Conservation (phyloP, 2,113 vertebrate genomes). For the Eurypyga helias region DNA sequence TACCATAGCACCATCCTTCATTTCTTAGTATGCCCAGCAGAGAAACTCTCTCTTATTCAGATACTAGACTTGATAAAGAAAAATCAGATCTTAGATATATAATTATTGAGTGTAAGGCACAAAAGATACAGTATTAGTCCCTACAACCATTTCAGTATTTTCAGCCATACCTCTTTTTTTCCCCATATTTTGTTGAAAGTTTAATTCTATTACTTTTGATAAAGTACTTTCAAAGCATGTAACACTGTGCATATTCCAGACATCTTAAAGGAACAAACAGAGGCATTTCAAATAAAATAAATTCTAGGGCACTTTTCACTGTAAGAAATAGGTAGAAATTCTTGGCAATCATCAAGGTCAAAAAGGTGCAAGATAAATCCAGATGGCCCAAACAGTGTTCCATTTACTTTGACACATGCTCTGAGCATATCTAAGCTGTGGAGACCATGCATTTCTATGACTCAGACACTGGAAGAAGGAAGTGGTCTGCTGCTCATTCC, state of each 20-base stretch:
- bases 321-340: neutral
- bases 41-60: neutral
- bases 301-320: neutral
- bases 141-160: neutral
- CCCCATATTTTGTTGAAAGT: neutral
- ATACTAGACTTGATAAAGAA: neutral
- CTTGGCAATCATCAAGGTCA: neutral
- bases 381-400: neutral
- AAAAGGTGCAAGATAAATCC: neutral
- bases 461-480: neutral
- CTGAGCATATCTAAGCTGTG: neutral
- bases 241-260: neutral
- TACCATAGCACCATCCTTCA: neutral
- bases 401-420: neutral
- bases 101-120: neutral
- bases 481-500: neutral
- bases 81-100: neutral
- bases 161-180: neutral
- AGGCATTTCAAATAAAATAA: neutral
- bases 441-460: neutral
- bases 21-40: neutral
- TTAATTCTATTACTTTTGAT: neutral
- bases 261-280: neutral
- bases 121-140: neutral
- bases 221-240: neutral